Evolutionary conservation across 2,113 vertebrate genomes (phyloP), one percentile per base, ranked within the genome.

Genomic region (Alosa alosa): DNA sequence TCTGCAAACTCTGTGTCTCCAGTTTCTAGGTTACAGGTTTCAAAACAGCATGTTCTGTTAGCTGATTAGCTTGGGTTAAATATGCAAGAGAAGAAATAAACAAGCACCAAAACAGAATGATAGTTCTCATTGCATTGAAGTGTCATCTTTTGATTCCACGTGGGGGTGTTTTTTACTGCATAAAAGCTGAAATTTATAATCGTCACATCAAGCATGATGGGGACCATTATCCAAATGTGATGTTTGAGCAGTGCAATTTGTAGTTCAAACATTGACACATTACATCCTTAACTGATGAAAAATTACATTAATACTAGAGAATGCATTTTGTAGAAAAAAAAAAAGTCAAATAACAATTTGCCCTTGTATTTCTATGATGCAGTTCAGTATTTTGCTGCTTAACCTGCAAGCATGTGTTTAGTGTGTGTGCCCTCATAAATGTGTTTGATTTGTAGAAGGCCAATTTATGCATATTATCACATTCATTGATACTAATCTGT

Each of bases 131-230:
- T 78, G 72, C 31, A 36, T 4, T 78, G 72, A 78, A 5, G 72
- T 72, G 64, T 25, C 64, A 31, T n/a, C 15, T 3, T 18, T 20
- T 57, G 25, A 78, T 15, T 78, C 11, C 72, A 78, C 31, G 25
- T 78, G 31, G 72, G 31, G 31, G 25, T 41, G 31, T 78, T 18
- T 36, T 72, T 72, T 13, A 17, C 13, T 15, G 72, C 10, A 78
- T 78, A 78, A 78, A 78, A 78, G 11, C 72, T 78, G 72, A 39
- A 78, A 17, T 78, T 78, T 78, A 36, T 78, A 41, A 39, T 78
- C 2, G 31, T 36, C 72, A 41, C 31, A 78, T 36, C 72, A 13
- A 78, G 17, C 13, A 78, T 17, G 31, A 78, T 78, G 72, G 31
- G 25, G 25, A 78, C 72, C 72, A 78, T 78, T 78, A 78, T 36